Evolutionary conservation across 2,888 invertebrate species (phyloP).

Genomic region (Ochropleura plecta): DNA sequence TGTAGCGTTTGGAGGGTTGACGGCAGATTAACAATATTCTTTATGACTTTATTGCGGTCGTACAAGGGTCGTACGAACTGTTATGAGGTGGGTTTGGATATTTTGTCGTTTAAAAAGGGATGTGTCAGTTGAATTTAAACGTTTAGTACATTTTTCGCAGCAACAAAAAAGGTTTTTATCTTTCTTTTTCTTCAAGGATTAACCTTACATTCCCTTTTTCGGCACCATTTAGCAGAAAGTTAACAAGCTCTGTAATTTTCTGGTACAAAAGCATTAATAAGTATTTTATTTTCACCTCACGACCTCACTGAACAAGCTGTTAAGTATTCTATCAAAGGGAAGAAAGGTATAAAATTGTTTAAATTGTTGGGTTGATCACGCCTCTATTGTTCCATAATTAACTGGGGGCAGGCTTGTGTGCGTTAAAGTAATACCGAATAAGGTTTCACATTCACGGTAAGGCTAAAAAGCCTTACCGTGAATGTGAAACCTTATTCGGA

Average conservation of each 20-base stretch:
- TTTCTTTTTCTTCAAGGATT: conserved; percentile 29
- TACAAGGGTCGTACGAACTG: conserved; percentile 26
- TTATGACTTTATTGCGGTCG: conserved; percentile 54
- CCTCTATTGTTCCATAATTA: conserved; percentile 61
- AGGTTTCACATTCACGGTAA: conserved; percentile 39
- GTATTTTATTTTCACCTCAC: conserved; percentile 63
- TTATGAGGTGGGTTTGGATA: conserved; percentile 10
- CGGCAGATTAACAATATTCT: conserved; percentile 64
- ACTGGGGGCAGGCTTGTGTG: conserved; percentile 52
- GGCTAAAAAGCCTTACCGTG: conserved; percentile 28
- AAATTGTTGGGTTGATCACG: conserved; percentile 59
- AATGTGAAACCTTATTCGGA: conserved; percentile 43
- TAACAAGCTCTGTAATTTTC: conserved; percentile 58
- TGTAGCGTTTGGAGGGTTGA: conserved; percentile 67
- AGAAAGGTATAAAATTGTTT: conserved; percentile 61
- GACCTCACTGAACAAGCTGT: conserved; percentile 75
- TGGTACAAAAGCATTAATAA: conserved; percentile 42
- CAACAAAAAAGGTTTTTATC: conserved; percentile 1
- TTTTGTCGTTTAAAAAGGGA: conserved; percentile 4
- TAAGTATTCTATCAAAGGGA: conserved; percentile 72
- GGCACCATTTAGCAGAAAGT: conserved; percentile 52
- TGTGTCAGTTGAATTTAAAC: background rate
- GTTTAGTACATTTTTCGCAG: background rate
- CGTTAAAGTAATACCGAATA: conserved; percentile 38
- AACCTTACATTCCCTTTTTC: conserved; percentile 22